These are phyloP conservation scores for Andrena minutula DNA, from an alignment of 2,888 invertebrate species.

Conservation along the genomic window DNA sequence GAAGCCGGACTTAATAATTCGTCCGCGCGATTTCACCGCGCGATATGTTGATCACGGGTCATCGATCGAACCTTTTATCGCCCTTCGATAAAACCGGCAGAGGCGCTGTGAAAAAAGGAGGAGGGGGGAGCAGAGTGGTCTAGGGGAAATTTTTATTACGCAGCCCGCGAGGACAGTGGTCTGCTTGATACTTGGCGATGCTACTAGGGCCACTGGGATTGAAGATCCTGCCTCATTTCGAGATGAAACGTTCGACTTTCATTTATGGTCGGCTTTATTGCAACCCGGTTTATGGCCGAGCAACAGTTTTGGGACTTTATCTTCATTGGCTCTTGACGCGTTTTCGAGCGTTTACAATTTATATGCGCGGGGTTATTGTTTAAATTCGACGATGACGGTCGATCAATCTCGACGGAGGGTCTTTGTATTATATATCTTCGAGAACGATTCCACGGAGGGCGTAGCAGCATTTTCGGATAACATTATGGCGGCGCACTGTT, in stretches of 20 bases:
- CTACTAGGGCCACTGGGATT: slow-evolving; percentile 22
- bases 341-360: too few relatives aligned
- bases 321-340: too few relatives aligned
- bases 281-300: slow-evolving; percentile 17
- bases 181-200: slow-evolving; percentile 1
- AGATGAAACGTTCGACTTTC: slow-evolving; percentile 26
- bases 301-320: slow-evolving; percentile 22
- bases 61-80: slow-evolving; percentile 53
- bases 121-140: slow-evolving; percentile 25
- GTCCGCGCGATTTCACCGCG: slow-evolving; percentile 36
- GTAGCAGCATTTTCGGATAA: slow-evolving; percentile 46
- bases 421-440: too few relatives aligned
- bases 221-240: slow-evolving; percentile 25
- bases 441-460: slow-evolving; percentile 6
- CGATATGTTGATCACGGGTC: slow-evolving; percentile 55
- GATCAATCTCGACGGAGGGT: too few relatives aligned
- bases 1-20: slow-evolving; percentile 33
- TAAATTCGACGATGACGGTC: too few relatives aligned
- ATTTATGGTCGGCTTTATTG: slow-evolving; percentile 12
- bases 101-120: slow-evolving; percentile 47
- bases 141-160: slow-evolving; percentile 57
- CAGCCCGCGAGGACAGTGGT: slow-evolving; percentile 25
- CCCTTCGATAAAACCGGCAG: slow-evolving; percentile 40
- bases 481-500: slow-evolving; percentile 54
- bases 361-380: too few relatives aligned